Base-by-base conservation (phyloP, 2,888 invertebrate genomes). In the Machimus rusticus region DNA sequence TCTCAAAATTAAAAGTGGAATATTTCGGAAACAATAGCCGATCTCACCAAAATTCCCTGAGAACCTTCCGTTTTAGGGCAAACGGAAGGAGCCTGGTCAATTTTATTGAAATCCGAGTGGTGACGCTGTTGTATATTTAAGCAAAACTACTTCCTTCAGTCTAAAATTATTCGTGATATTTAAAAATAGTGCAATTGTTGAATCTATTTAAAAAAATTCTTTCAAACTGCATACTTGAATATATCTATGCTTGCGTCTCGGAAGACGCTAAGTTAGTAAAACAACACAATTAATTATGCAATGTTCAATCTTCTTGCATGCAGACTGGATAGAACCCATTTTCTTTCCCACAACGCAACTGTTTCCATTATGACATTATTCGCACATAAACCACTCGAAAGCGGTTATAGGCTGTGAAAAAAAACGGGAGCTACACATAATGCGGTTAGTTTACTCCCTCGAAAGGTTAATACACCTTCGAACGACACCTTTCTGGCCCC, bases 401-500 rank as follows among this genome's bases (percentile, higher is more conserved):
- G 57, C 66, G 66, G 23, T 66, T 28, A 19, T 19, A 66, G 66
- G 12, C 66, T 12, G 28, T 66, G 2, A 12, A 66, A 66, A 57
- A 55, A 19, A 66, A 66, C 28, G 28, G 23, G 9, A 66, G 28
- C 66, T 28, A 78, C 78, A 78, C 78, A 43, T 39, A 37, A 39
- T 78, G 78, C 43, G 78, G 78, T 78, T 78, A 39, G 66, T 66
- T 66, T 66, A 66, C 66, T 66, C 66, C 66, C 78, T 39, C 78
- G 23, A 78, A 78, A 78, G 78, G 78, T 78, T 78, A 78, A 78
- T 78, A 78, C 78, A 78, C 78, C 43, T 78, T 78, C 78, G 43
- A 23, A 43, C 51, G 81, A 51, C 81, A 81, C 81, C 81, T 81
- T 81, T 81, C 81, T 81, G 55, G 37, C 66, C 66, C 28, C 14